Evolutionary conservation across 2,888 invertebrate species (phyloP).

Genomic region (Phaonia tiefii): DNA sequence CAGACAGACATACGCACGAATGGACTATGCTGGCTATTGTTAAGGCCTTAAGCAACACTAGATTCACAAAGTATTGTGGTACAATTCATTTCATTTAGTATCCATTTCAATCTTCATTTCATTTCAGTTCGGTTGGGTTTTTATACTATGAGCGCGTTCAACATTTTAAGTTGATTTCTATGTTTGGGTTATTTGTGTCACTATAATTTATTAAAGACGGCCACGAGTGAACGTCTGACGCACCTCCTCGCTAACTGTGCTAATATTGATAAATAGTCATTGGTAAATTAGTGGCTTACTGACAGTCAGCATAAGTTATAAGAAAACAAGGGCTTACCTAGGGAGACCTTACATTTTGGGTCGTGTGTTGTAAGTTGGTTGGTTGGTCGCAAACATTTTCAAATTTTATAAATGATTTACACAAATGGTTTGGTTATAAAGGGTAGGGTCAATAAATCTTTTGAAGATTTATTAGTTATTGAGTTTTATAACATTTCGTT

Average conservation of each 20-base stretch:
- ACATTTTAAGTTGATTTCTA: slow-evolving; percentile 42
- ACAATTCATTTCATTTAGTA: slow-evolving; percentile 14
- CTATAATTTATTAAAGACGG: slow-evolving; percentile 48
- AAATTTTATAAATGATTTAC: slow-evolving; percentile 33
- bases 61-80: slow-evolving; percentile 7
- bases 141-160: slow-evolving; percentile 15
- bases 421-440: slow-evolving; percentile 30
- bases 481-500: slow-evolving; percentile 8
- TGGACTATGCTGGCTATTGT: slow-evolving; percentile 33
- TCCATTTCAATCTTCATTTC: slow-evolving; percentile 11
- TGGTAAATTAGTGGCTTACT: slow-evolving; percentile 38
- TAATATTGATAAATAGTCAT: slow-evolving; percentile 47
- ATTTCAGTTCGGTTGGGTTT: slow-evolving; percentile 13
- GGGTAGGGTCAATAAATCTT: slow-evolving; percentile 41
- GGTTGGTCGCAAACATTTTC: not conserved
- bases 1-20: too few species aligned
- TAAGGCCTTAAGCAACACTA: slow-evolving; percentile 8
- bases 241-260: slow-evolving; percentile 18
- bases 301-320: not conserved
- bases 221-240: slow-evolving; percentile 4
- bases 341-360: not conserved
- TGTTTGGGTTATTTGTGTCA: slow-evolving; percentile 52
- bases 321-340: slow-evolving; percentile 17
- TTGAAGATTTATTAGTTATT: slow-evolving; percentile 49
- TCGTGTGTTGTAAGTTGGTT: not conserved